Base-by-base conservation (phyloP, 2,113 vertebrate genomes). In the Oreochromis spilurus region DNA sequence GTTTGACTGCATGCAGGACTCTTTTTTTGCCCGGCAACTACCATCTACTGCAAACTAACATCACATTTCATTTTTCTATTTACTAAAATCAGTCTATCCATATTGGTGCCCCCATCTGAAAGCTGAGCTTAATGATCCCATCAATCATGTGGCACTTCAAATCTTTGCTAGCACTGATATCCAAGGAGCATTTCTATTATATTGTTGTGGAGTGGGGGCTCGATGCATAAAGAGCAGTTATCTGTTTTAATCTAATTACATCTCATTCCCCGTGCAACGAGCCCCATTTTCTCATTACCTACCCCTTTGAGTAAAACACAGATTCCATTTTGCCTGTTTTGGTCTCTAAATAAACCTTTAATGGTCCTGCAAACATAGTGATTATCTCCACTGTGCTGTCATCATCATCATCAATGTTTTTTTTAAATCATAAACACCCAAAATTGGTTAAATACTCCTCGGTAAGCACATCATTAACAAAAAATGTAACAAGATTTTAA, bases 201-300 rank as follows among this genome's bases (percentile, higher is more conserved):
- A 84, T 83, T 78, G 62, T 72, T 57, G 43, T 83, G 54, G 14
- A 86, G 77, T 38, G 10, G 38, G 83, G 90, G 79, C 89, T 78
- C 57, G 80, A 90, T 82, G 88, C 85, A 91, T 87, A 87, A 89
- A 78, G 78, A 88, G 81, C 81, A 88, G 84, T 70, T 91, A 93
- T 93, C 88, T 77, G 77, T 91, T 91, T 94, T 88, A 91, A 92
- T 93, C 62, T 88, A 93, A 93, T 94, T 92, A 94, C 85, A 62
- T 85, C 85, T 91, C 88, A 55, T 85, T 90, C 81, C 82, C 80
- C 1, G 54, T 83, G 65, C 89, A 92, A 87, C 85, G 87, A 89
- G 84, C 67, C 83, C 72, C 43, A 86, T 88, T 87, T 94, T 79
- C 91, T 90, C 92, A 87, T 94, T 90, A 91, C 78, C 53, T 82